Conservation (phyloP, 2,888 invertebrate genomes). For the Pyrrhia umbra region DNA sequence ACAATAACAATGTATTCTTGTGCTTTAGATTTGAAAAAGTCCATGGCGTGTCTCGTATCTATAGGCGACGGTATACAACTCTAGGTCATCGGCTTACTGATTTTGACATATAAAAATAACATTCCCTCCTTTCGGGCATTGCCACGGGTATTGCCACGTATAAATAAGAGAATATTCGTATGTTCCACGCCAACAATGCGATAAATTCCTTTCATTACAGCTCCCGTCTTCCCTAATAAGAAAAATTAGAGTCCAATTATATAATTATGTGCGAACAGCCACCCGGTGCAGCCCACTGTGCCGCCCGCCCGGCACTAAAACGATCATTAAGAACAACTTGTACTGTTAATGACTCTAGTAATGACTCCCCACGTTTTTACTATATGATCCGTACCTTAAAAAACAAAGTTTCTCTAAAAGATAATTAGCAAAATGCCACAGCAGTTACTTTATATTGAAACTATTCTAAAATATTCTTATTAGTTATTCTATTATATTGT, state of each 20-base stretch:
- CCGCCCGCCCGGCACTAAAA: slow-evolving; percentile 33
- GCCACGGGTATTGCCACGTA: neutral
- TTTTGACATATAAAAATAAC: neutral
- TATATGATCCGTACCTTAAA: slow-evolving; percentile 12
- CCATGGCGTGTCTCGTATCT: too few species aligned
- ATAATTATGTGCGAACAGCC: slow-evolving; percentile 50
- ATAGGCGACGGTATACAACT: too few species aligned
- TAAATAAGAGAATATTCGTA: neutral
- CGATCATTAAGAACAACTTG: slow-evolving; percentile 52
- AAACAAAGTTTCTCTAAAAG: slow-evolving; percentile 10
- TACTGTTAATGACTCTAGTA: slow-evolving; percentile 42
- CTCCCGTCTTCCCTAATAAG: slow-evolving; percentile 20
- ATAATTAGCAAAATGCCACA: neutral
- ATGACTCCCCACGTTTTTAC: slow-evolving; percentile 31
- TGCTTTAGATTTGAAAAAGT: too few species aligned
- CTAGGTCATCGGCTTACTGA: too few species aligned
- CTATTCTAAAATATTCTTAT: neutral
- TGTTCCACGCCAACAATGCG: neutral
- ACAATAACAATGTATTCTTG: too few species aligned
- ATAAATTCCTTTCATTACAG: slow-evolving; percentile 21
- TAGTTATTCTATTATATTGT: neutral
- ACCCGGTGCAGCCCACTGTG: slow-evolving; percentile 13
- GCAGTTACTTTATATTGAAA: neutral
- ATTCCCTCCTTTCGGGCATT: neutral
- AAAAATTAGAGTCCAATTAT: slow-evolving; percentile 52